Percentiles rank a stretch among this genome's conserved stretches.
Evolutionary conservation across 2,888 invertebrate genomes (phyloP).

Genomic region (Notodonta dromedarius): DNA sequence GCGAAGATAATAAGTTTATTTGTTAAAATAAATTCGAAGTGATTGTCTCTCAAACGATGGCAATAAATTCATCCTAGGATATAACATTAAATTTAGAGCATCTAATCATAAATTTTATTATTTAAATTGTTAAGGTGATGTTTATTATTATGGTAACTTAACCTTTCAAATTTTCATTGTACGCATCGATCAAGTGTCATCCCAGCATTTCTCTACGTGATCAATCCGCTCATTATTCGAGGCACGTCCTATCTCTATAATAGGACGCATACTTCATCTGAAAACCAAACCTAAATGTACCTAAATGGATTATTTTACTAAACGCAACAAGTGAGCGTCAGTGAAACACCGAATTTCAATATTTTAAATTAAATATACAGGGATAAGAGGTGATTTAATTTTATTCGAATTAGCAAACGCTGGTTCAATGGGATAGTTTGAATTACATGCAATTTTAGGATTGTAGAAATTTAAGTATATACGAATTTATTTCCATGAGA

Average conservation of each 20-base stretch:
- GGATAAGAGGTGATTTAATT: too few relatives aligned
- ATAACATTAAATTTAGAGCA: background rate
- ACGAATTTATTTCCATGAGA: too few relatives aligned
- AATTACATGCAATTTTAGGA: too few relatives aligned
- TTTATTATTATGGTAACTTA: constrained; percentile 20
- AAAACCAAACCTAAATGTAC: constrained; percentile 14
- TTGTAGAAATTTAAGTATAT: too few relatives aligned
- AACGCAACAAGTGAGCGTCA: too few relatives aligned
- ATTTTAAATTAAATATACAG: too few relatives aligned
- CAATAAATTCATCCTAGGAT: background rate
- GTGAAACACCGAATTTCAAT: too few relatives aligned
- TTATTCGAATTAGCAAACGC: too few relatives aligned
- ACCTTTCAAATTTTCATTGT: constrained; percentile 18
- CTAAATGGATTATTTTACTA: constrained; percentile 15
- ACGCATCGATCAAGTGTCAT: constrained; percentile 59
- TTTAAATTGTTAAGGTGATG: background rate
- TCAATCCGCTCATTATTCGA: constrained; percentile 51
- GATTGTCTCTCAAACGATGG: constrained; percentile 3
- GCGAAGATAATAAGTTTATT: too few relatives aligned
- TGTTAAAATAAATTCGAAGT: too few relatives aligned
- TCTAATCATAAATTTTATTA: background rate
- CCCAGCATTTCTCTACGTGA: constrained; percentile 52
- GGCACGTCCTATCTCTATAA: constrained; percentile 35
- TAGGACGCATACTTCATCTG: constrained; percentile 23
- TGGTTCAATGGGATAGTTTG: too few relatives aligned